A percentile compares a stretch with the other conserved stretches of the same genome.
phyloP scores from a whole-genome alignment of 2,113 vertebrate species.

The Nibea albiflora region DNA sequence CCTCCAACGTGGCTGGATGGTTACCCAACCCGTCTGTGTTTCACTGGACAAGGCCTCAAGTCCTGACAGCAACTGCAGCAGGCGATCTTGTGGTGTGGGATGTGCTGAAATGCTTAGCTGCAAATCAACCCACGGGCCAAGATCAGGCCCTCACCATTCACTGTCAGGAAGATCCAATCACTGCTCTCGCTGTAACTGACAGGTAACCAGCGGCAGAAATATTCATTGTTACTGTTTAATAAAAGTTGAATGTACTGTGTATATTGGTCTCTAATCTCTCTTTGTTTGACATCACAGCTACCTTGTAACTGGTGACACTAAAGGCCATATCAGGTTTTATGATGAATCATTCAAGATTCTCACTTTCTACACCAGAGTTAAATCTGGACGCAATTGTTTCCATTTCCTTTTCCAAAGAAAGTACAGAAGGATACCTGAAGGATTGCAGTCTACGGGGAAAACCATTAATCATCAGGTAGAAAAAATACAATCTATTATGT shows the following conservation, averaged over 20 bases:
- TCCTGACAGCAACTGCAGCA: constrained; percentile 82
- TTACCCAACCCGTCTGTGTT: constrained; percentile 88
- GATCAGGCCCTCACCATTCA: constrained; percentile 68
- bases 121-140: constrained; percentile 20
- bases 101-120: neutral
- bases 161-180: constrained; percentile 87
- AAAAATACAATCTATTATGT: constrained; percentile 30
- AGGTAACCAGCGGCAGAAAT: constrained; percentile 76
- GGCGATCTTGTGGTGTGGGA: constrained; percentile 90
- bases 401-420: constrained; percentile 89
- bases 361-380: constrained; percentile 81
- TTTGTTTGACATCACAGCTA: constrained; percentile 79
- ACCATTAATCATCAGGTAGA: constrained; percentile 83
- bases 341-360: constrained; percentile 81
- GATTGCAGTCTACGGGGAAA: constrained; percentile 68
- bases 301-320: constrained; percentile 88
- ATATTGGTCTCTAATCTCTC: constrained; percentile 6
- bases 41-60: constrained; percentile 78
- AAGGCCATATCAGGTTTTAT: constrained; percentile 89
- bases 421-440: constrained; percentile 48
- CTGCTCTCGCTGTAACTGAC: constrained; percentile 83
- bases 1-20: constrained; percentile 81
- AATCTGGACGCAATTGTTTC: constrained; percentile 84
- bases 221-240: neutral
- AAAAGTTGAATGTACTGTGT: neutral